Conservation (phyloP, 92 coral and sea anemone species). For the Meandrina meandrites region DNA sequence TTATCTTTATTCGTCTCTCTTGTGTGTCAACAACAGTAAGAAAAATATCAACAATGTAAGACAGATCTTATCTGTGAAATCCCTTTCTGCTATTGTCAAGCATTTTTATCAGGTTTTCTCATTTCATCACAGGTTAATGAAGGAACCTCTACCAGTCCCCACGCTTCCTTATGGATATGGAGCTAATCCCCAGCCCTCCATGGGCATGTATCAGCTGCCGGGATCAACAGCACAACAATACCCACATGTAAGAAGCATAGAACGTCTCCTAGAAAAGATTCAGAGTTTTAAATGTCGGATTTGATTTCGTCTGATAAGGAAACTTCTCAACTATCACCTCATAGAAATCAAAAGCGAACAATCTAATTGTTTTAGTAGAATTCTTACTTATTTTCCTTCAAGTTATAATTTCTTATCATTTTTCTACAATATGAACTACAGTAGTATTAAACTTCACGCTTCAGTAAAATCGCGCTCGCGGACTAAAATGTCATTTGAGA, state of each 20-base stretch:
- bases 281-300: background rate
- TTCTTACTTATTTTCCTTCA: too few relatives aligned
- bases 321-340: too few relatives aligned
- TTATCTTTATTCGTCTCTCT: background rate
- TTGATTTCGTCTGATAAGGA: background rate
- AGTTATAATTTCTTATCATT: too few relatives aligned
- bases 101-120: background rate
- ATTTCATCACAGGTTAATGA: constrained; percentile 63
- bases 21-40: background rate
- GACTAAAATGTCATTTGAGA: too few relatives aligned
- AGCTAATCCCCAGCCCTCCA: constrained; percentile 60
- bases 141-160: constrained; percentile 88
- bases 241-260: constrained; percentile 42
- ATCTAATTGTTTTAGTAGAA: too few relatives aligned
- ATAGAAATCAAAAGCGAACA: too few relatives aligned
- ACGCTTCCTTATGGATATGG: constrained; percentile 65
- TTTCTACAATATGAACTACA: too few relatives aligned
- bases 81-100: background rate
- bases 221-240: constrained; percentile 69
- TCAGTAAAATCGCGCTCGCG: too few relatives aligned
- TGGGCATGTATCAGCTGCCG: constrained; percentile 61
- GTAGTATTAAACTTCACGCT: too few relatives aligned
- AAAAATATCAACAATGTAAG: too few relatives aligned
- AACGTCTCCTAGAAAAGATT: background rate
- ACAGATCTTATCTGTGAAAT: background rate